Conservation (phyloP, 2,888 invertebrate species). For the Carcina quercana region DNA sequence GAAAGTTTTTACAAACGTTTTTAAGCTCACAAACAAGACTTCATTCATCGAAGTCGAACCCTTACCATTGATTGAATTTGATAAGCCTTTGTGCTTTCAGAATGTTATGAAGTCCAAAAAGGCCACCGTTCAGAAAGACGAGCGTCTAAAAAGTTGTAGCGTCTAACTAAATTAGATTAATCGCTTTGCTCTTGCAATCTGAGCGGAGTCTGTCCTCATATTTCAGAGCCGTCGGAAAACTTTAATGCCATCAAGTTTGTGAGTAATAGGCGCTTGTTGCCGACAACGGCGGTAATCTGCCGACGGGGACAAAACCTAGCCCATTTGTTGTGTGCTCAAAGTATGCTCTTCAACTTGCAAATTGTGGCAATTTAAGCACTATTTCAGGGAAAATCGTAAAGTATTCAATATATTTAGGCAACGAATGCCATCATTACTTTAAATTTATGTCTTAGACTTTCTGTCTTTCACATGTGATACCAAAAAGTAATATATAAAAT, state of each 20-base stretch:
- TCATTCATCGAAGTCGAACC: no score
- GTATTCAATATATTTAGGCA: no score
- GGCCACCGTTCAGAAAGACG: no score
- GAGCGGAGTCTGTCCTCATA: slow-evolving; percentile 36
- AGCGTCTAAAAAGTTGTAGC: no score
- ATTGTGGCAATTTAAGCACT: slow-evolving; percentile 29
- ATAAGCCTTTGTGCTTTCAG: slow-evolving; percentile 2
- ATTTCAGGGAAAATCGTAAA: no score
- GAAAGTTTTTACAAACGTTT: no score
- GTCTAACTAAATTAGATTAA: slow-evolving; percentile 12
- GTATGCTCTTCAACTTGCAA: slow-evolving; percentile 25
- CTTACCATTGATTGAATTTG: slow-evolving; percentile 5
- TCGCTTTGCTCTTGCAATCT: slow-evolving; percentile 8
- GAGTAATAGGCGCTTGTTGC: slow-evolving; percentile 47
- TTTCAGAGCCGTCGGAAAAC: slow-evolving; percentile 39
- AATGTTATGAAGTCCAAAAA: no score
- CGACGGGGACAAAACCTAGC: slow-evolving; percentile 34
- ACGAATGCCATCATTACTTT: no score
- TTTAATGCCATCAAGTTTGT: slow-evolving; percentile 51
- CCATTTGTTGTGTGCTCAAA: slow-evolving; percentile 36
- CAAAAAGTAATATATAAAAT: no score
- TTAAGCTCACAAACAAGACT: no score
- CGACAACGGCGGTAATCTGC: slow-evolving; percentile 38
- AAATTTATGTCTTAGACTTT: no score
- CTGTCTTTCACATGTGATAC: no score